Base-by-base conservation (phyloP, 2,888 invertebrate genomes). In the Pasiphila rectangulata region DNA sequence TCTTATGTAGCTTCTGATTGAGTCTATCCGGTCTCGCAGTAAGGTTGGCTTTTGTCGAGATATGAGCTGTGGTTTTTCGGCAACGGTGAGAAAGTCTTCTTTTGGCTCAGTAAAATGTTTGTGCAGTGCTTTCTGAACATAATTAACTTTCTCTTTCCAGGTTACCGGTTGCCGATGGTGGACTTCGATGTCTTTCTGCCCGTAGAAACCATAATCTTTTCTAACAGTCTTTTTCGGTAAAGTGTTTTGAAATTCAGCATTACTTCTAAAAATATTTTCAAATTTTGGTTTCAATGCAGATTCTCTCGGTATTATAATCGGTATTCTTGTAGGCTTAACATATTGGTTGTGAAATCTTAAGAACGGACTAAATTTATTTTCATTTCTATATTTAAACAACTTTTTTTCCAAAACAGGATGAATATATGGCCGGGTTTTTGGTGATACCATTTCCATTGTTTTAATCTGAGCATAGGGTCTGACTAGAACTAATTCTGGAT, bases 1-100 rank as follows among this genome's bases (percentile, higher is more conserved):
- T n/a, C n/a, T 61, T 13, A 79, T 51, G 43, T 66, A 68, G 20
- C 54, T 71, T 35, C 69, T 63, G 3, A 75, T 60, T 4, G 67
- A 66, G 47, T 78, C 63, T 2, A 67, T 64, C 52, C 64, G 65
- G 23, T 74, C 71, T 54, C 69, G 66, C 3, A 75, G 45, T 25
- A 64, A 57, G 15, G 58, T 67, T 0, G 74, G 72, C 32, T 68
- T 69, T 1, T 42, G 49, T 1, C 53, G 32, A 1, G 61, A 43
- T 9, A 64, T 24, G 32, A 58, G 47, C 1, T 54, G 17, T 0
- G 69, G 69, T 34, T 51, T 59, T 34, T 68, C 65, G 24, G 71
- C 35, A 1, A 62, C 59, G 3, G 41, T 47, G 3, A 51, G 43
- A 4, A 38, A 35, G 5, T 17, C 4, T 20, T 35, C 19, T 6